Evolutionary conservation across 2,797 vertebrate species (phyloP).

Genomic region (Ibycter americanus): DNA sequence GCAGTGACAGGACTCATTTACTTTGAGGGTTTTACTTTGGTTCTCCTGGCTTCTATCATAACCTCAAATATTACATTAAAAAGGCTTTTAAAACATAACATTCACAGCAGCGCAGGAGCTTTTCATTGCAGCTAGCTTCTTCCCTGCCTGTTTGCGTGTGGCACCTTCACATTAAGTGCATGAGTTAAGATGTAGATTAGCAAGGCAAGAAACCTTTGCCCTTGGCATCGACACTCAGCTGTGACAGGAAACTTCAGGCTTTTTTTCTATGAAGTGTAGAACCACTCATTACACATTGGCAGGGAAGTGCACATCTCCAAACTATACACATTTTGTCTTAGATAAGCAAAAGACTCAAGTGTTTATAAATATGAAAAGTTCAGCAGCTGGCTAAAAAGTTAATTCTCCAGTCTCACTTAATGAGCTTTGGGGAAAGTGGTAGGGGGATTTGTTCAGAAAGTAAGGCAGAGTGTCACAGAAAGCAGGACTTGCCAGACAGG

Average conservation of each 20-base stretch:
- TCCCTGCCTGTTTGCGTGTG: slow-evolving; percentile 33
- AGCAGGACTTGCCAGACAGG: neutral
- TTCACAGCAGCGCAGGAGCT: slow-evolving; percentile 4
- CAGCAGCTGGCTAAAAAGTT: slow-evolving; percentile 68
- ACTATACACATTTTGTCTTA: slow-evolving; percentile 72
- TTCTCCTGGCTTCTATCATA: slow-evolving; percentile 59
- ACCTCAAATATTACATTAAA: slow-evolving; percentile 59
- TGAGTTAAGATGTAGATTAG: slow-evolving; percentile 66
- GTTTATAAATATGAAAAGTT: slow-evolving; percentile 73
- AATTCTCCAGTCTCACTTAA: slow-evolving; percentile 70
- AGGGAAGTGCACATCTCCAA: slow-evolving; percentile 69
- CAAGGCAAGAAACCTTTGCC: slow-evolving; percentile 62
- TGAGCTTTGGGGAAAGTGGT: slow-evolving; percentile 66
- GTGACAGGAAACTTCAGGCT: slow-evolving; percentile 59
- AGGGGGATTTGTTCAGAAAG: slow-evolving; percentile 46
- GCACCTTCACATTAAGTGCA: slow-evolving; percentile 62
- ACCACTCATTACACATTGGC: slow-evolving; percentile 55
- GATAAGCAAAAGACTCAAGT: slow-evolving; percentile 74
- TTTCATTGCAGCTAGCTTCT: slow-evolving; percentile 12
- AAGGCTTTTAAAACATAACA: slow-evolving; percentile 64
- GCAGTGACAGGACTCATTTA: slow-evolving; percentile 36
- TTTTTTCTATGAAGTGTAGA: slow-evolving; percentile 34
- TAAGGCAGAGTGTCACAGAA: slow-evolving; percentile 33
- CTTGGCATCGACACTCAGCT: slow-evolving; percentile 51
- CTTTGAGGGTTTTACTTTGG: slow-evolving; percentile 58